Evolutionary conservation across 2,113 vertebrate species (phyloP), one percentile per base, ranked within the genome.

Genomic region (Paramormyrops kingsleyae): DNA sequence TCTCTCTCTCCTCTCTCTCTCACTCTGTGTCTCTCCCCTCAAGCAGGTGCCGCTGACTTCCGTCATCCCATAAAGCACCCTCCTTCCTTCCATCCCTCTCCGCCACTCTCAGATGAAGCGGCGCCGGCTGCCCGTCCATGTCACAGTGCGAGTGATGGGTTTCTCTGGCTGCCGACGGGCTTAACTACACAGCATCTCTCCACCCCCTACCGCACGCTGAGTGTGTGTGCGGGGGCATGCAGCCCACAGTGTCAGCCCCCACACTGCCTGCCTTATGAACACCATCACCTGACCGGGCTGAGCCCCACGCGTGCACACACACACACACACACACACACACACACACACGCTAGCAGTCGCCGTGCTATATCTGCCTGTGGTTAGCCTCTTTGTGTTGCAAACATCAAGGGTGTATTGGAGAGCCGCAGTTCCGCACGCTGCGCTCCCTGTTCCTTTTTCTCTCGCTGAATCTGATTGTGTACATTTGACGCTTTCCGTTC

Each of bases 141-240:
- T 90, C 91, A 88, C 83, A 74, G 90, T 92, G 92, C 93, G 92
- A 93, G 92, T 94, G 94, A 94, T 94, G 92, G 90, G 93, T 39
- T 92, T 93, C 91, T 94, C 92, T 91, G 88, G 89, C 92, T 92
- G 91, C 90, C 42, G 90, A 80, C 92, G 92, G 92, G 91, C 93
- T 92, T 94, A 94, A 94, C 94, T 92, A 92, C 89, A 92, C 89
- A 66, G 90, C 90, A 90, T 93, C 93, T 94, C 93, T 93, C 94
- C 93, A 92, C 94, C 94, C 87, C 87, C 77, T 53, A 35, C 90
- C 15, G 47, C 49, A 88, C 86, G 31, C 74, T 83, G 39, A 88
- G 90, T 90, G 31, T 89, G 83, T 83, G 90, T 70, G 88, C 74
- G 89, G 88, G 92, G 92, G 89, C 88, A 93, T 91, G 87, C 93